Evolutionary conservation across 2,888 invertebrate species (phyloP).

Genomic region (Chalcosyrphus nemorum): DNA sequence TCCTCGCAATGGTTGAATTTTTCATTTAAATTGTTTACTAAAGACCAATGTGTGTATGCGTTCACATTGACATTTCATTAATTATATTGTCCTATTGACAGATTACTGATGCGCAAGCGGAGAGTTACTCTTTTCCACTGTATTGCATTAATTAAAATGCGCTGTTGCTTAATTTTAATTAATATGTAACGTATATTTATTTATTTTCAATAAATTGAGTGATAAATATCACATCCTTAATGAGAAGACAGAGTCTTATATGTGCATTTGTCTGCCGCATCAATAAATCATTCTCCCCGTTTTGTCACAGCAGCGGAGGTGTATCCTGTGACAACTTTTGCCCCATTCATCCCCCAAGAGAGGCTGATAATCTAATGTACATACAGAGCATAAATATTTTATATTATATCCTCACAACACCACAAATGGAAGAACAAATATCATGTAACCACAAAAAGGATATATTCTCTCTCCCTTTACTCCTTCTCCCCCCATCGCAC

Average conservation of each 20-base stretch:
- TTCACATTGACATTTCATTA: background rate
- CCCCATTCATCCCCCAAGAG: background rate
- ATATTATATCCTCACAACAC: background rate
- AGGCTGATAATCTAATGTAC: background rate
- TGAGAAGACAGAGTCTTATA: no score
- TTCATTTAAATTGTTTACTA: background rate
- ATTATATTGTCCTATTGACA: background rate
- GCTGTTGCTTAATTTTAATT: background rate
- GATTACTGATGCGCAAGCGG: background rate
- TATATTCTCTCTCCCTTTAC: background rate
- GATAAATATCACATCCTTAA: background rate
- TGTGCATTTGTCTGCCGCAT: no score
- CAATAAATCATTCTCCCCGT: background rate
- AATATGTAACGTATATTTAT: background rate
- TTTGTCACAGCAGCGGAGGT: background rate
- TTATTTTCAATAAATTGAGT: background rate
- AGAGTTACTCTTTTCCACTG: background rate
- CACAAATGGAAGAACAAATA: background rate
- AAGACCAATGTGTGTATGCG: no score
- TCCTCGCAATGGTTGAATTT: background rate
- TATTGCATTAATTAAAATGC: background rate
- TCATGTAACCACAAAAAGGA: conserved; percentile 1
- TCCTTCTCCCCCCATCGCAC: background rate
- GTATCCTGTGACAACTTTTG: background rate
- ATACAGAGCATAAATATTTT: background rate